Evolutionary conservation across 2,888 invertebrate species (phyloP).

Genomic region (Allacma fusca): DNA sequence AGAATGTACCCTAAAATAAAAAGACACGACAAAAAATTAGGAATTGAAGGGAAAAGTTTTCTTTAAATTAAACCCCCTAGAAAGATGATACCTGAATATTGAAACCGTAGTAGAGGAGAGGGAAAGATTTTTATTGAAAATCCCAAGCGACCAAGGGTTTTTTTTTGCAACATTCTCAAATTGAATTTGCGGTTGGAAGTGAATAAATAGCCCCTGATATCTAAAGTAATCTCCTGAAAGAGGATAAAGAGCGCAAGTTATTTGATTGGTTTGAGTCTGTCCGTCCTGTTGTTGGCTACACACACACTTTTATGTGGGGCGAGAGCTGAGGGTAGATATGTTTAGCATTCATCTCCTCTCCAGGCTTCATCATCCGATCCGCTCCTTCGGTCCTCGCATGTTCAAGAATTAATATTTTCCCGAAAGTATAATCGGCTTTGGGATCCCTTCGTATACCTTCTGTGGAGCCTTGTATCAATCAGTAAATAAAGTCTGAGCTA

Average conservation of each 20-base stretch:
- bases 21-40: too few relatives aligned
- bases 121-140: conserved; percentile 25
- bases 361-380: background rate
- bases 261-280: conserved; percentile 41
- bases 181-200: conserved; percentile 40
- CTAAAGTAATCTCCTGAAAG: conserved; percentile 36
- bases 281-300: conserved; percentile 1
- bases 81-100: too few relatives aligned
- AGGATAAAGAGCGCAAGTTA: conserved; percentile 46
- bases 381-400: background rate
- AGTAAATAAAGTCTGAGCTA: background rate
- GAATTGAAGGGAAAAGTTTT: too few relatives aligned
- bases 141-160: conserved; percentile 17
- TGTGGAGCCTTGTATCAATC: background rate
- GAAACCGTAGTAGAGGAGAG: too few relatives aligned
- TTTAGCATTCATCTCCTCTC: background rate
- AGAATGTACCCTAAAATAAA: too few relatives aligned
- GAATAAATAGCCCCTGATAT: conserved; percentile 44
- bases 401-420: conserved; percentile 1
- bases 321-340: background rate
- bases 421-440: conserved; percentile 8
- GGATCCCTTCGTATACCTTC: too few relatives aligned
- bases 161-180: conserved; percentile 37
- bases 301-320: background rate
- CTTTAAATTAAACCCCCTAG: too few relatives aligned